These are phyloP conservation scores for Zalophus californianus DNA, from an alignment of 2,797 vertebrate species.

Conservation along the genomic window DNA sequence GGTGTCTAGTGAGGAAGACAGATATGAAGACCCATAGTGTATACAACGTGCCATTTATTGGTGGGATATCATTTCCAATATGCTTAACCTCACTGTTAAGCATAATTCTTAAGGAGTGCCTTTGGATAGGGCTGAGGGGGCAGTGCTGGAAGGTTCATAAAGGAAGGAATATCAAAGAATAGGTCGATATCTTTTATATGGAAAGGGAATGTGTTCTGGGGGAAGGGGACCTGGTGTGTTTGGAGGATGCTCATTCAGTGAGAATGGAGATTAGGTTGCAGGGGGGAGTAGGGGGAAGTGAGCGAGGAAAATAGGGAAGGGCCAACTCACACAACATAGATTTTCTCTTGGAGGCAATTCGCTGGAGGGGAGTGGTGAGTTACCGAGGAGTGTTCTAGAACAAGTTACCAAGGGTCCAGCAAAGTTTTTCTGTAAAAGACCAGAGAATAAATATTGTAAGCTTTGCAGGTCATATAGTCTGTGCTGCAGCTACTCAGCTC, in stretches of 20 bases:
- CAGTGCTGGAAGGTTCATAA: background rate
- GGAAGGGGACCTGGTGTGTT: background rate
- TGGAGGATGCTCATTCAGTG: background rate
- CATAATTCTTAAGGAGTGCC: background rate
- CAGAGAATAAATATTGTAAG: constrained; percentile 9
- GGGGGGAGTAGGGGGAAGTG: background rate
- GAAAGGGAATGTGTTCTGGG: background rate
- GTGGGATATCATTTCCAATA: background rate
- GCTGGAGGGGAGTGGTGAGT: background rate
- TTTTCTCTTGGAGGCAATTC: background rate
- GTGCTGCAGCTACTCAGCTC: background rate
- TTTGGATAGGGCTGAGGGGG: background rate
- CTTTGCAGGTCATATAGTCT: background rate
- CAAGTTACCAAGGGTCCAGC: background rate
- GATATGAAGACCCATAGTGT: background rate
- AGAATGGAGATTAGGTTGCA: background rate
- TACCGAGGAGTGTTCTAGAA: background rate
- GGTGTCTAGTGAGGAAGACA: background rate
- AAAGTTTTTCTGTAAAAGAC: background rate
- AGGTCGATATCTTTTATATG: background rate
- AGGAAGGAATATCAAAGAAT: background rate
- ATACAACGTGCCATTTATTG: background rate
- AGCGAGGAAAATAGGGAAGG: background rate
- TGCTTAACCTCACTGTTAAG: too few relatives aligned
- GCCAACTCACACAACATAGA: background rate